Percentiles rank a stretch among this genome's conserved stretches.
Conservation (phyloP, 2,888 invertebrate species). For the Heterodera filipjevi region DNA sequence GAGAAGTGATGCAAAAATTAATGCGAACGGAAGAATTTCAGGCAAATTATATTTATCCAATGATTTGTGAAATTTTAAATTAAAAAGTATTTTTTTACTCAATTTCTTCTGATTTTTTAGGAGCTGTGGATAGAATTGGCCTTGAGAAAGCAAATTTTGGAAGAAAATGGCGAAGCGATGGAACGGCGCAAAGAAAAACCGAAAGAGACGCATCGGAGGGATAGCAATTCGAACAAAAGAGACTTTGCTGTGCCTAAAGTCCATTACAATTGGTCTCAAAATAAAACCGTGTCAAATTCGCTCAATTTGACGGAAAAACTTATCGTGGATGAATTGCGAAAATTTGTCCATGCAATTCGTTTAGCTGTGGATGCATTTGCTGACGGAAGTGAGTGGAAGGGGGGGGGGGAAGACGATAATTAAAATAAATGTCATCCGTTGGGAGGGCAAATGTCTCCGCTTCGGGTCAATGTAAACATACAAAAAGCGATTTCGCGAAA, state of each 20-base stretch:
- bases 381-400: conserved; percentile 22
- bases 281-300: background rate
- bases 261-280: background rate
- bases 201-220: background rate
- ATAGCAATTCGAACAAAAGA: background rate
- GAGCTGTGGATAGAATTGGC: background rate
- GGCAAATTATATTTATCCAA: background rate
- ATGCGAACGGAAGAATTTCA: conserved; percentile 3
- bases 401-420: no score
- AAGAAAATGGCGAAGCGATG: background rate
- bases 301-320: background rate
- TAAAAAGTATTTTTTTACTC: no score
- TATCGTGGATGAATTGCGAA: conserved; percentile 19
- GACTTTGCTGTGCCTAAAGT: background rate
- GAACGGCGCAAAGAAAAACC: background rate
- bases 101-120: background rate
- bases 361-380: conserved; percentile 35
- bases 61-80: background rate
- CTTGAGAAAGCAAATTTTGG: background rate
- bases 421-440: no score
- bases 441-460: no score
- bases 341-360: conserved; percentile 19
- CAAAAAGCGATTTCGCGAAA: no score
- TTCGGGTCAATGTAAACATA: no score
- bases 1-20: background rate